These are phyloP conservation scores for Acronicta aceris DNA, from an alignment of 2,888 invertebrate species.

Conservation along the genomic window DNA sequence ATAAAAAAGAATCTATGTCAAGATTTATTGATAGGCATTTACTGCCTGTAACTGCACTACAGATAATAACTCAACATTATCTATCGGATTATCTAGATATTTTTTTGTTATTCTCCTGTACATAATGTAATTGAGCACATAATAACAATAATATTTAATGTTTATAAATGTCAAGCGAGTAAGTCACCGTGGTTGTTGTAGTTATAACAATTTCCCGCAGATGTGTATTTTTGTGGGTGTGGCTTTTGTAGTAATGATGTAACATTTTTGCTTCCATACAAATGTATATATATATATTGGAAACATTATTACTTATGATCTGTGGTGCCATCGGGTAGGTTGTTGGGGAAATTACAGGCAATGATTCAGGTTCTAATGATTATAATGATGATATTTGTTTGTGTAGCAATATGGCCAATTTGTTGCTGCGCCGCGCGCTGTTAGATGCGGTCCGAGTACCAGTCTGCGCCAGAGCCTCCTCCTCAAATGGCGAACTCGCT, in stretches of 20 bases:
- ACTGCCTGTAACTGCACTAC: too few species aligned
- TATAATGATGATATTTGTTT: background rate
- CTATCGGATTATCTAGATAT: conserved; percentile 19
- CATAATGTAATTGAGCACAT: background rate
- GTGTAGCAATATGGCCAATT: conserved; percentile 75
- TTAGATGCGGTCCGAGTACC: conserved; percentile 85
- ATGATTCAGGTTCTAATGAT: too few species aligned
- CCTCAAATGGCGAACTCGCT: conserved; percentile 77
- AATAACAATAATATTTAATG: conserved; percentile 4
- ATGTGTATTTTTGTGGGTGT: too few species aligned
- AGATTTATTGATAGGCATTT: too few species aligned
- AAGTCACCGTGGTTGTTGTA: background rate
- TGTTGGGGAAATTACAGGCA: too few species aligned
- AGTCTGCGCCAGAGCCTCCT: conserved; percentile 85
- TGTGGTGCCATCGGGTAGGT: too few species aligned
- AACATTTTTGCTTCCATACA: background rate
- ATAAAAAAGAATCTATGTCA: too few species aligned
- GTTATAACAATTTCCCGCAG: too few species aligned
- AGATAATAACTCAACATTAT: background rate
- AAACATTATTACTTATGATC: too few species aligned
- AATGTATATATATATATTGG: too few species aligned
- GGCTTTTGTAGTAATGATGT: background rate
- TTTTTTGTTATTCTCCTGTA: conserved; percentile 8
- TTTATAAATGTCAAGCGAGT: conserved; percentile 11
- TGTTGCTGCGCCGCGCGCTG: conserved; percentile 81